Evolutionary conservation across 2,888 invertebrate genomes (phyloP), one percentile per base, ranked within the genome.

Genomic region (Polyploca ridens): DNA sequence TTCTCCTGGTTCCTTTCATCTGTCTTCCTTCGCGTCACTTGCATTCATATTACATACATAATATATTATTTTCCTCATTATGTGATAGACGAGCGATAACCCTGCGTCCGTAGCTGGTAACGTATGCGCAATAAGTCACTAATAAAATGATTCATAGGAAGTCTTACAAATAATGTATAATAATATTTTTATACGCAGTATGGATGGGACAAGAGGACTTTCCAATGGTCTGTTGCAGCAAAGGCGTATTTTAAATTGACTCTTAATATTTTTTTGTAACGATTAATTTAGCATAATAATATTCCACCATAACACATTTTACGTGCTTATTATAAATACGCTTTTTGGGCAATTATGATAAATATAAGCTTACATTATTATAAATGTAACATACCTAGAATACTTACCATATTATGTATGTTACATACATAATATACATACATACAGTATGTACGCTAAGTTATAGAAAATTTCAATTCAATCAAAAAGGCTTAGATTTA

Each of bases 81-180:
- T 64, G 57, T 62, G 54, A 19, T 54, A 54, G 65, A 41, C 75
- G 78, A 77, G 75, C 83, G 91, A 91, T 93, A 93, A 91, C 91
- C 89, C 71, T 76, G 71, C 86, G 82, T 88, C 88, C 88, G 85
- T 41, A 19, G 16, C 11, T 74, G 79, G 76, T 77, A 78, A 81
- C 76, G 83, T 78, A 78, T 83, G 78, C 78, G 78, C 79, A 84
- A 78, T 86, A 87, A 83, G 72, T 86, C 79, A 82, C 69, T 72
- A 79, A 69, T 74, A 73, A 78, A 81, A 82, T 89, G 87, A 89
- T 79, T 89, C 88, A 88, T 80, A 83, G 81, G 79, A 84, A 83
- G 80, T 83, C 76, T 77, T 74, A 70, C 69, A 71, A 69, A 69
- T 65, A 61, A 62, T 44, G 10, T 38, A 64, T 66, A 69, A 61